phyloP scores from a whole-genome alignment of 2,888 invertebrate genomes.

The Balanococcus diminutus region DNA sequence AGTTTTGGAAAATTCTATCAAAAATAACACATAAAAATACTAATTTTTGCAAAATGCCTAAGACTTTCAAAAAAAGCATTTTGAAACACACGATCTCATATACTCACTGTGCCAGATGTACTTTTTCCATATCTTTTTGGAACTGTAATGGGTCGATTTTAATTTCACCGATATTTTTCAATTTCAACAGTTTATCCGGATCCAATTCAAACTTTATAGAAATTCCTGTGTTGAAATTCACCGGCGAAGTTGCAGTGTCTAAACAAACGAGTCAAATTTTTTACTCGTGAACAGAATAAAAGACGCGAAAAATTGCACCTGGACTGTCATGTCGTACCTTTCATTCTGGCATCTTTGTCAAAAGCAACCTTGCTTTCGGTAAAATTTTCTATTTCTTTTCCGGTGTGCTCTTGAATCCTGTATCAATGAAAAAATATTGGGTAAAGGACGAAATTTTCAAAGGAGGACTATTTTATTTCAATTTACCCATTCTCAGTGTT shows the following conservation, averaged over 20 bases:
- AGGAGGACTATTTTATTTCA: not conserved
- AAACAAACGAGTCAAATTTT: not conserved
- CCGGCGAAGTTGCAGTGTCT: slow-evolving; percentile 32
- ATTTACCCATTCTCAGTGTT: not conserved
- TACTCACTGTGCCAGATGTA: not conserved
- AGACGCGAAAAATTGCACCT: no score
- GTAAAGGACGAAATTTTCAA: not conserved
- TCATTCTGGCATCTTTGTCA: not conserved
- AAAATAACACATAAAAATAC: no score
- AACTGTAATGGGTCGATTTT: not conserved
- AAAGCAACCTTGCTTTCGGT: not conserved
- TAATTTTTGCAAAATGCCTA: no score
- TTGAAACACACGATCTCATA: not conserved
- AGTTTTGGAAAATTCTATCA: no score
- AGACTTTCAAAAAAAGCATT: no score
- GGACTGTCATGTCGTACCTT: no score
- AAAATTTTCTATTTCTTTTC: not conserved
- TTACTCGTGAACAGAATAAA: no score
- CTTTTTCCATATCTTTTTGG: not conserved
- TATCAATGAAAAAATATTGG: not conserved
- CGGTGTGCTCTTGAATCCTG: not conserved
- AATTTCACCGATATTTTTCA: slow-evolving; percentile 32
- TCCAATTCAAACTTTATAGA: slow-evolving; percentile 39
- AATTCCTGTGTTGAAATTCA: slow-evolving; percentile 7
- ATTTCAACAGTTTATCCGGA: slow-evolving; percentile 27